phyloP scores from a whole-genome alignment of 2,888 invertebrate species.

The Adineta ricciae region DNA sequence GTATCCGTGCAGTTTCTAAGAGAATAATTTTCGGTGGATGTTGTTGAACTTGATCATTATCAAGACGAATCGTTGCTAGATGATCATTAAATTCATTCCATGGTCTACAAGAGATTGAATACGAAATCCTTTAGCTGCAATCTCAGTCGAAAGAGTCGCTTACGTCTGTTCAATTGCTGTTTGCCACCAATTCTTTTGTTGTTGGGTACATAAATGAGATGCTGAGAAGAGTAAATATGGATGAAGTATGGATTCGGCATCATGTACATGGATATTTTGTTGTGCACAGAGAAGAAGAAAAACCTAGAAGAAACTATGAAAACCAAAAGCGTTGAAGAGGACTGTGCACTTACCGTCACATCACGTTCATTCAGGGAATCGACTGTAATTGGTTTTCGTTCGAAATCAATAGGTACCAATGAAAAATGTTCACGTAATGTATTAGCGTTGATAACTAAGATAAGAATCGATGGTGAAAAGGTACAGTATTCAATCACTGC shows the following conservation, averaged over 20 bases:
- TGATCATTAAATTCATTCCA: not conserved
- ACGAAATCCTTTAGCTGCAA: not conserved
- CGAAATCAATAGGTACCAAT: not conserved
- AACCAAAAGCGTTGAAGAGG: not conserved
- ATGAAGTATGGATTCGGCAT: not conserved
- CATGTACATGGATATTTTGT: not conserved
- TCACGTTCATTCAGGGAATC: not conserved
- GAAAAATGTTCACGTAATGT: not conserved
- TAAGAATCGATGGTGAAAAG: too few species aligned
- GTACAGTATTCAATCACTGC: too few species aligned
- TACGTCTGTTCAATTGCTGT: not conserved
- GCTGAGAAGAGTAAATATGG: not conserved
- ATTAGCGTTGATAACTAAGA: not conserved
- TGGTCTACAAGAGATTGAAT: not conserved
- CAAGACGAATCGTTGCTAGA: not conserved
- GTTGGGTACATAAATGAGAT: not conserved
- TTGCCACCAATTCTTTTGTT: slow-evolving; percentile 6
- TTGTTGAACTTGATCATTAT: not conserved
- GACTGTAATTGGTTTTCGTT: not conserved
- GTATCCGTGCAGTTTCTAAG: not conserved
- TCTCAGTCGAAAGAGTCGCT: not conserved
- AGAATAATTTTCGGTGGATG: not conserved
- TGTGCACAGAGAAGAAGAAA: not conserved
- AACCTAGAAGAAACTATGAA: not conserved
- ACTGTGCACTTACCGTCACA: not conserved